A percentile compares a stretch with the other conserved stretches of the same genome.
phyloP scores from a whole-genome alignment of 2,888 invertebrate species.

The Leucophenga montana region DNA sequence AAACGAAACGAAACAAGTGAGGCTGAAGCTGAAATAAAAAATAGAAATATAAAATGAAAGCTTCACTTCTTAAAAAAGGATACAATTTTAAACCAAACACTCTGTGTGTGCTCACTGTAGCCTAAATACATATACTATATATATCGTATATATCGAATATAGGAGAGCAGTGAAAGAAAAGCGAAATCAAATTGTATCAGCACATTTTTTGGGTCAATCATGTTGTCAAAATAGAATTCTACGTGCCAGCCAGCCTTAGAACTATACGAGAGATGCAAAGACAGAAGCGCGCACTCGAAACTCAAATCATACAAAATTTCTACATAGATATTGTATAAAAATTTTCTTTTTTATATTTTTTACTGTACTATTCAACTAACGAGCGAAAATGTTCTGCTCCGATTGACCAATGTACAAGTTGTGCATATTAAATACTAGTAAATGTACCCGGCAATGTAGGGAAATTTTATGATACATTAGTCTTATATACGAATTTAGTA shows the following conservation, averaged over 20 bases:
- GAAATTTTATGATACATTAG: too few species aligned
- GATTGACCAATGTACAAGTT: conserved; percentile 61
- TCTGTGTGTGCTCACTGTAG: conserved; percentile 1
- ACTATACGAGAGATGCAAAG: conserved; percentile 7
- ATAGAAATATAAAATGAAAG: neutral
- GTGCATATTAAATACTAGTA: conserved; percentile 55
- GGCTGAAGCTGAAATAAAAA: too few species aligned
- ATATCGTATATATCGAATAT: neutral
- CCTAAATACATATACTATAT: neutral
- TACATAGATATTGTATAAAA: conserved; percentile 23
- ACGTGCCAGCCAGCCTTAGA: conserved; percentile 15
- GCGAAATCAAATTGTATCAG: conserved; percentile 60
- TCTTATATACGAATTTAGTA: too few species aligned
- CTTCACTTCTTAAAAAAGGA: neutral
- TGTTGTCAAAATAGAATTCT: conserved; percentile 25
- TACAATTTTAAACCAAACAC: neutral
- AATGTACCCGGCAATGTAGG: too few species aligned
- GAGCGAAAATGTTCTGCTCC: conserved; percentile 56
- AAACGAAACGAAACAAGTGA: neutral
- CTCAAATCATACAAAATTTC: conserved; percentile 14
- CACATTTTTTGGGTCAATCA: conserved; percentile 62
- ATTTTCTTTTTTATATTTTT: conserved; percentile 8
- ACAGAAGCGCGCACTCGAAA: neutral
- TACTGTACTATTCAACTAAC: conserved; percentile 48
- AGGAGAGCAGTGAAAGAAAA: conserved; percentile 30